Percentiles rank a stretch among this genome's conserved stretches.
phyloP scores from a whole-genome alignment of 2,888 invertebrate genomes.

The Caenorhabditis japonica region DNA sequence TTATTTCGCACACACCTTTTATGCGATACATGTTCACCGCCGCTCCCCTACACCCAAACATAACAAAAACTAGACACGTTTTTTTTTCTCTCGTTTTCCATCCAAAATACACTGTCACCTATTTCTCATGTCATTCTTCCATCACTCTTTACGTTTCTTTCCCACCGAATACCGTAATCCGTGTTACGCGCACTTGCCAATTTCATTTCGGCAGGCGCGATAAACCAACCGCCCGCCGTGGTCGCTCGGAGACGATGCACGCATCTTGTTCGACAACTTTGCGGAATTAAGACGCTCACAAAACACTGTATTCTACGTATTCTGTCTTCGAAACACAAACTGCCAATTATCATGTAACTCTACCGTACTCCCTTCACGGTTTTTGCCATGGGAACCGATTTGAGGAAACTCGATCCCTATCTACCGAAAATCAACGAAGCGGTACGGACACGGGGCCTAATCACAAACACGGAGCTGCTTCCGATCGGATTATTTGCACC shows the following conservation, averaged over 20 bases:
- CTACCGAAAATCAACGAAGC: slow-evolving; percentile 9
- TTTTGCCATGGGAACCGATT: background rate
- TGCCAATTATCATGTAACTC: slow-evolving; percentile 24
- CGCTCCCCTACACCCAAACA: too few relatives aligned
- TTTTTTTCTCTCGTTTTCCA: background rate
- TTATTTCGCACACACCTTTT: too few relatives aligned
- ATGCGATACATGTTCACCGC: too few relatives aligned
- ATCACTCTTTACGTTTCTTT: slow-evolving; percentile 9
- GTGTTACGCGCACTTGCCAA: slow-evolving; percentile 41
- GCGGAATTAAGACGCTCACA: background rate
- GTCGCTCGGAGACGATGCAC: too few relatives aligned
- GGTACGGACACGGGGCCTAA: slow-evolving; percentile 8
- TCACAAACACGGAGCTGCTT: slow-evolving; percentile 30
- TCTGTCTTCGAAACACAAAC: slow-evolving; percentile 16
- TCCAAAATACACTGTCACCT: slow-evolving; percentile 30
- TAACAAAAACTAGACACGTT: too few relatives aligned
- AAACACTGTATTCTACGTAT: slow-evolving; percentile 1
- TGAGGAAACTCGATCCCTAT: background rate
- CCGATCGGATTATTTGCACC: slow-evolving; percentile 27
- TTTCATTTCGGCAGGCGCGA: slow-evolving; percentile 26
- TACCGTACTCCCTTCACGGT: background rate
- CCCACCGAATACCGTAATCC: slow-evolving; percentile 38
- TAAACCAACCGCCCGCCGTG: slow-evolving; percentile 30
- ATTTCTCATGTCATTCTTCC: slow-evolving; percentile 26
- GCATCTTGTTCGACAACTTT: slow-evolving; percentile 45